Evolutionary conservation across 2,113 vertebrate species (phyloP).

Genomic region (Scopus umbretta): DNA sequence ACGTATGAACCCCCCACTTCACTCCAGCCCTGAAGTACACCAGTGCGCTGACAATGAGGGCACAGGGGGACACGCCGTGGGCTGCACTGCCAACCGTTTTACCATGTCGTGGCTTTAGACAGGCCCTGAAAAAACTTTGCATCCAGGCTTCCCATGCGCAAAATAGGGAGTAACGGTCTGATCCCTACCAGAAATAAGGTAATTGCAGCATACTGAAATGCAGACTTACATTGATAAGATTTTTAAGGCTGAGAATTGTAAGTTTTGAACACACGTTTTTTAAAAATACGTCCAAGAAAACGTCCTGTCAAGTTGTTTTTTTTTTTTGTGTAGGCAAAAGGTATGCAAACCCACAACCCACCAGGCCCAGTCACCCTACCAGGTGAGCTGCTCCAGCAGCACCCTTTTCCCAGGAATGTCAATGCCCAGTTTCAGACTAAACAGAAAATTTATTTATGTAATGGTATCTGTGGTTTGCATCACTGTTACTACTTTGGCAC

Average conservation of each 20-base stretch:
- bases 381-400: neutral
- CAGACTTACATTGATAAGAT: neutral
- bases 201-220: neutral
- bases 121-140: neutral
- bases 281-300: neutral
- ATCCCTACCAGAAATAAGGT: neutral
- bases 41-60: neutral
- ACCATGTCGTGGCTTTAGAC: neutral
- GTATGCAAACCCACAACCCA: neutral
- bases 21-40: neutral
- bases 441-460: neutral
- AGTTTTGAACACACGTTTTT: neutral
- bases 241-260: neutral
- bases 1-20: fast-evolving
- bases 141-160: neutral
- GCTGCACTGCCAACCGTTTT: neutral
- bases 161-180: neutral
- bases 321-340: neutral
- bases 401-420: neutral
- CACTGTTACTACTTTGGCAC: neutral
- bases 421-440: neutral
- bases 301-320: fast-evolving
- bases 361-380: neutral
- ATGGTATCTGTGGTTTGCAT: neutral
- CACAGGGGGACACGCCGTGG: neutral